A percentile compares a stretch with the other conserved stretches of the same genome.
These are phyloP conservation scores for Boulengeromyrus knoepffleri DNA, from an alignment of 2,113 vertebrate species.

Conservation along the genomic window DNA sequence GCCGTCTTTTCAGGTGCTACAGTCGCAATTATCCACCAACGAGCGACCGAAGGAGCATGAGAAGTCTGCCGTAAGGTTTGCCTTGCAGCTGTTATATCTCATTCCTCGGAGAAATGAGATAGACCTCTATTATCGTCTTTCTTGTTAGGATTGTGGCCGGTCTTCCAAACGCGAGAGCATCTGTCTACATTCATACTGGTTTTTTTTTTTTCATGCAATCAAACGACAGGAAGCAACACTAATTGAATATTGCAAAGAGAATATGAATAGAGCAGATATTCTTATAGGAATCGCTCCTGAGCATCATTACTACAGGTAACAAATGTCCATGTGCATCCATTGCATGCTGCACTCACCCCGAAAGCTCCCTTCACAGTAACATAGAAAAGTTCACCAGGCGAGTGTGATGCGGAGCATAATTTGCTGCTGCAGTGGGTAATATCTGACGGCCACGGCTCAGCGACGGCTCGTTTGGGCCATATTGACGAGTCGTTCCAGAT, in stretches of 20 bases:
- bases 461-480: slow-evolving; percentile 46
- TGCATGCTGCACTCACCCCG: background rate
- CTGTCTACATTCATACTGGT: background rate
- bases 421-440: background rate
- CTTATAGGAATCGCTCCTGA: background rate
- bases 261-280: background rate
- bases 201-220: no score
- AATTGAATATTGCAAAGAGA: background rate
- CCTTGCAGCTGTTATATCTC: background rate
- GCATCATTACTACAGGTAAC: background rate
- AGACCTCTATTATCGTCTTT: background rate
- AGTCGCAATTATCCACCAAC: background rate
- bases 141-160: background rate
- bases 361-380: background rate
- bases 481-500: slow-evolving; percentile 66
- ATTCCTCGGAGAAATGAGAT: background rate
- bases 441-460: slow-evolving; percentile 17
- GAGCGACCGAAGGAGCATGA: background rate
- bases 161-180: background rate
- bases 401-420: background rate
- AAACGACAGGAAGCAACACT: background rate
- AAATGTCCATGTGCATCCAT: background rate
- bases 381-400: background rate
- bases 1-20: background rate
- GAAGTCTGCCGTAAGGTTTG: background rate